Evolutionary conservation across 1,140 invertebrate genomes (phyloP).

Genomic region (Drosophila fuyamai): DNA sequence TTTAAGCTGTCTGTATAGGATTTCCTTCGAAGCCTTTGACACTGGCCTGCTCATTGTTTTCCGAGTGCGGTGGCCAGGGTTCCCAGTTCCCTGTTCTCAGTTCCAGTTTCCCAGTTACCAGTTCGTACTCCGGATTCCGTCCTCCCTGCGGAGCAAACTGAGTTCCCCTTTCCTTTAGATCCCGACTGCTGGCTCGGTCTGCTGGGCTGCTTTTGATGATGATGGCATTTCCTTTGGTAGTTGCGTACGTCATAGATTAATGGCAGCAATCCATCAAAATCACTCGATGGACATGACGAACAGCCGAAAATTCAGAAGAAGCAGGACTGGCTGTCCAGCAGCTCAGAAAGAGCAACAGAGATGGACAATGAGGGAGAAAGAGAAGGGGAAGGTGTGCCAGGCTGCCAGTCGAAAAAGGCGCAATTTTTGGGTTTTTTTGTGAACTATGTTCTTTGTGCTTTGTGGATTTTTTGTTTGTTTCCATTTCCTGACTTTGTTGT

Average conservation of each 20-base stretch:
- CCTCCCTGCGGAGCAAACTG: constrained; percentile 7
- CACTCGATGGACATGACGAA: constrained; percentile 85
- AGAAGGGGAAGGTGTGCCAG: constrained; percentile 14
- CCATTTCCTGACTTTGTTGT: constrained; percentile 25
- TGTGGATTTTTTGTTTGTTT: constrained; percentile 12
- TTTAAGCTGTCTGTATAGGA: constrained; percentile 41
- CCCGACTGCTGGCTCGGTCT: constrained; percentile 50
- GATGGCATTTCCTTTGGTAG: constrained; percentile 84
- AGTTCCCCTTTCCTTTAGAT: constrained; percentile 39
- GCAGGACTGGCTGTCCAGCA: constrained; percentile 45
- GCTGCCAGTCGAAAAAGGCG: constrained; percentile 17
- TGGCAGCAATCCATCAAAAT: constrained; percentile 85
- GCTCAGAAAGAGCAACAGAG: constrained; percentile 11
- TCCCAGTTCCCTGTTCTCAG: not conserved
- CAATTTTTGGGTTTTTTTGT: constrained; percentile 40
- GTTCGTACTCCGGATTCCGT: constrained; percentile 13
- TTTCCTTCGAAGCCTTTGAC: constrained; percentile 26
- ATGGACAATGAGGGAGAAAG: not conserved
- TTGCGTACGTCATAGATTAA: constrained; percentile 85
- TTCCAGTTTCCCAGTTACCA: constrained; percentile 8
- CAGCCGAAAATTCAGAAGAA: constrained; percentile 76
- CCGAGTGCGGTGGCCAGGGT: constrained; percentile 15
- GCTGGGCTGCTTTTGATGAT: constrained; percentile 80
- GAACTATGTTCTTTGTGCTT: constrained; percentile 17
- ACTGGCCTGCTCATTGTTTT: constrained; percentile 51